Conservation (phyloP, 1,140 invertebrate genomes). For the Papilio xuthus region DNA sequence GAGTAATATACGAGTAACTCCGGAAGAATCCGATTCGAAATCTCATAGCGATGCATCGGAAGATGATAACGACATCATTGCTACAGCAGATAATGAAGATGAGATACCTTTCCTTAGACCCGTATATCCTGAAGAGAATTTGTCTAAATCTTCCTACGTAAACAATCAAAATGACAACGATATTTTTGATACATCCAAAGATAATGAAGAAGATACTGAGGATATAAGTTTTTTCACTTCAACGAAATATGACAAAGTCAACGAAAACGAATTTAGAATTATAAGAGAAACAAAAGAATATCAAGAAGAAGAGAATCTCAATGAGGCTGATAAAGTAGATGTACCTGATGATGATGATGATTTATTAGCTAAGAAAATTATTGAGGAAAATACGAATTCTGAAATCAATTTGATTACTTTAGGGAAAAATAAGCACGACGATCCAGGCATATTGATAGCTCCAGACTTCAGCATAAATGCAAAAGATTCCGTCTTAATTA, state of each 20-base stretch:
- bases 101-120: not conserved
- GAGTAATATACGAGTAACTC: not conserved
- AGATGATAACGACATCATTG: too few species aligned
- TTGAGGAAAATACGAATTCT: constrained; percentile 16
- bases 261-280: constrained; percentile 22
- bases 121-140: constrained; percentile 7
- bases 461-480: constrained; percentile 50
- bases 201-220: constrained; percentile 41
- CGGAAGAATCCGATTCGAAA: not conserved
- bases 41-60: not conserved
- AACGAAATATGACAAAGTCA: constrained; percentile 40
- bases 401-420: constrained; percentile 27
- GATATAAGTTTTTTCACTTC: constrained; percentile 38
- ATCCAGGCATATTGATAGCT: constrained; percentile 48
- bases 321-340: constrained; percentile 41
- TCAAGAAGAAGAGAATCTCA: not conserved
- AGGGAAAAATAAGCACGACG: not conserved
- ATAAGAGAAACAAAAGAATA: constrained; percentile 37
- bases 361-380: not conserved
- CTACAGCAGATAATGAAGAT: not conserved
- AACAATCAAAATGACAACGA: constrained; percentile 10
- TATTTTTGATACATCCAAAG: constrained; percentile 39
- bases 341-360: constrained; percentile 39
- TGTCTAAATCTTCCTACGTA: constrained; percentile 8
- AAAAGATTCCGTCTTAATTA: constrained; percentile 44